Evolutionary conservation across 2,113 vertebrate species (phyloP), one percentile per base, ranked within the genome.

Genomic region (Gobio gobio): DNA sequence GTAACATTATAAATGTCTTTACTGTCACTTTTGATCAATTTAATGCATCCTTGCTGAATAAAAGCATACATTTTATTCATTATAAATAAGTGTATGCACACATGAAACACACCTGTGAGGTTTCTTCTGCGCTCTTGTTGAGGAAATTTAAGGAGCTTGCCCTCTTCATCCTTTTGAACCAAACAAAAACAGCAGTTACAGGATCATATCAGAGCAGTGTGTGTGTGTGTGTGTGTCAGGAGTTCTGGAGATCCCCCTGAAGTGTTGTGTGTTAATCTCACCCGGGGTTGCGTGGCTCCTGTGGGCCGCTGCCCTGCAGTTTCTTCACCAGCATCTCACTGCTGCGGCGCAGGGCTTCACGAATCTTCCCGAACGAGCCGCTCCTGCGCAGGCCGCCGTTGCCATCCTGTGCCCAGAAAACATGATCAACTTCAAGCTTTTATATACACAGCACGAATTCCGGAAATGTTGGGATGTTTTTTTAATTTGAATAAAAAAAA

Each of bases 301-400:
- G 96, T 0, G 96, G 95, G 6, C 94, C 92, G 22, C 95, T 96
- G 16, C 96, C 96, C 87, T 97, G 96, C 82, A 97, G 92, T 85
- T 97, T 97, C 93, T 96, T 97, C 87, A 97, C 96, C 91, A 97
- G 93, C 96, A 96, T 97, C 92, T 97, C 96, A 22, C 96, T 97
- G 93, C 96, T 97, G 74, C 96, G 94, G 29, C 96, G 92, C 91
- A 97, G 92, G 8, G 96, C 96, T 0, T 97, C 96, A 0, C 96
- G 94, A 49, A 97, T 94, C 90, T 97, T 97, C 77, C 96, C 96
- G 2, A 97, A 95, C 61, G 96, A 97, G 85, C 96, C 95, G 2
- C 96, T 97, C 81, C 96, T 95, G 3, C 94, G 93, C 87, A 97
- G 91, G 3, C 94, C 93, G 4, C 96, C 96, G 0, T 91, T 97